Percentiles rank a stretch among this genome's conserved stretches.
These are phyloP conservation scores for Rhea americana DNA, from an alignment of 2,113 vertebrate genomes.

Conservation along the genomic window DNA sequence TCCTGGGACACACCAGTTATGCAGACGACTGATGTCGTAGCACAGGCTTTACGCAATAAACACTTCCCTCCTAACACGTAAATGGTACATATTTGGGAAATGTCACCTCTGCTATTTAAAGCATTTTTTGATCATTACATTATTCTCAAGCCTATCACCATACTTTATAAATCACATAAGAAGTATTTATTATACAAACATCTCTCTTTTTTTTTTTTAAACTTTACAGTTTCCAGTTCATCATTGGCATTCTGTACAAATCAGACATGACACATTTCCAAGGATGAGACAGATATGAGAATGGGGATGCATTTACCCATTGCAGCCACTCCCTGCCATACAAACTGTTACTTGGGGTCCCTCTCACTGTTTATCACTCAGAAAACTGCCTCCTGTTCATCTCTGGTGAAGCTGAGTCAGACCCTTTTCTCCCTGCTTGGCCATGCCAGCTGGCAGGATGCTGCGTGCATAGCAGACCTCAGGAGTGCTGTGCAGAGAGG, in stretches of 20 bases:
- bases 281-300: not conserved
- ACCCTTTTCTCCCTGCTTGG: not conserved
- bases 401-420: not conserved
- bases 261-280: not conserved
- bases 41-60: not conserved
- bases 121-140: not conserved
- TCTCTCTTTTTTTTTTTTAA: not conserved
- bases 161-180: not conserved
- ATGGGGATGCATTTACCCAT: not conserved
- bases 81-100: not conserved
- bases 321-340: not conserved
- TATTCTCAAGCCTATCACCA: conserved; percentile 3
- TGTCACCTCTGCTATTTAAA: conserved; percentile 25
- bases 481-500: not conserved
- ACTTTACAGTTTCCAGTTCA: not conserved
- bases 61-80: not conserved
- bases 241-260: not conserved
- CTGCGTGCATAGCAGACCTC: not conserved
- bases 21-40: not conserved
- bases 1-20: not conserved
- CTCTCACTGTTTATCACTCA: not conserved
- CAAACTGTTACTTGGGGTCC: not conserved
- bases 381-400: not conserved
- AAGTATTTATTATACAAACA: not conserved
- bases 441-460: not conserved